Evolutionary conservation across 37 sponge, comb jelly and placozoan genomes (phyloP).

Genomic region (Eunapius fragilis): DNA sequence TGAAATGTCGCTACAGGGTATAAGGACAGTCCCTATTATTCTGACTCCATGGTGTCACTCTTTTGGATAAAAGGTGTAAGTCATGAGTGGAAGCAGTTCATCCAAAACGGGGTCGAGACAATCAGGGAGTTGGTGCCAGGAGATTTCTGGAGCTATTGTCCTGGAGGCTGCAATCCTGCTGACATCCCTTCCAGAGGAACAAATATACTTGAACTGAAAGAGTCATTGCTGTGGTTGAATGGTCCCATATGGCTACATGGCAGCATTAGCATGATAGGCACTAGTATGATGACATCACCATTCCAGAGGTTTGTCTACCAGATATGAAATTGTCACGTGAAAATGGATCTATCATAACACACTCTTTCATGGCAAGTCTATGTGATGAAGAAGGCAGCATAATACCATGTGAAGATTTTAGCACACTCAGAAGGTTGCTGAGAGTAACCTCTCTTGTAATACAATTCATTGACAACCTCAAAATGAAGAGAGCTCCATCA

Average conservation of each 20-base stretch:
- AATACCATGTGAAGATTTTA: slow-evolving; percentile 11
- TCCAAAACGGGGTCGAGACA: slow-evolving; percentile 1
- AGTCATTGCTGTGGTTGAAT: neutral
- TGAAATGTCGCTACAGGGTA: neutral
- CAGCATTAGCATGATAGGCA: neutral
- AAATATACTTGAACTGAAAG: neutral
- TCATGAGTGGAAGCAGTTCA: slow-evolving; percentile 30
- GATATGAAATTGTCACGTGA: neutral
- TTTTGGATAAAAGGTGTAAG: slow-evolving; percentile 6
- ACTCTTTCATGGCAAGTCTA: neutral
- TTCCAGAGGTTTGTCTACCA: neutral
- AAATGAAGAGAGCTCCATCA: neutral
- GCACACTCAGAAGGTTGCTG: neutral
- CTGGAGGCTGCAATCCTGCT: slow-evolving; percentile 6
- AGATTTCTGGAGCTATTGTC: neutral
- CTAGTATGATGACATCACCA: neutral
- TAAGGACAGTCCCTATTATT: neutral
- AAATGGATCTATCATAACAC: neutral
- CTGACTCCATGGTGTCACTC: slow-evolving; percentile 8
- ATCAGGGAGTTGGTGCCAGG: neutral
- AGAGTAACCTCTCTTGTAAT: slow-evolving; percentile 33
- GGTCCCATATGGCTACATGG: neutral
- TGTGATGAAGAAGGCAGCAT: neutral
- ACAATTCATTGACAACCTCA: neutral
- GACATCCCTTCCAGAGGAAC: slow-evolving; percentile 27